A percentile compares a stretch with the other conserved stretches of the same genome.
These are phyloP conservation scores for Cinclus cinclus DNA, from an alignment of 2,113 vertebrate species.

Conservation along the genomic window DNA sequence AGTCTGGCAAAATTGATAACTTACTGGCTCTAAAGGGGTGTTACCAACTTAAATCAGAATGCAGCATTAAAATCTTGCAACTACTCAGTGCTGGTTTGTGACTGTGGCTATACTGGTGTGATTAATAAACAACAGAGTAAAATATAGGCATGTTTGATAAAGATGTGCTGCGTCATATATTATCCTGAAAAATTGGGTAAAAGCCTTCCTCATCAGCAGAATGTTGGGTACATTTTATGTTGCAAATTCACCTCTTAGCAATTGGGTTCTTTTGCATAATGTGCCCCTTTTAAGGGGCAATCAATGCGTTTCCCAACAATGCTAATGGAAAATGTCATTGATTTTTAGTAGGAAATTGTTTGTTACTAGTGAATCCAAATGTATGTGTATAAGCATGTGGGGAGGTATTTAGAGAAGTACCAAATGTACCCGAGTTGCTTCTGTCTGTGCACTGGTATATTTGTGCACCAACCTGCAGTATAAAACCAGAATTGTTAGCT, in stretches of 20 bases:
- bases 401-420: neutral
- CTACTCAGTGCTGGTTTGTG: neutral
- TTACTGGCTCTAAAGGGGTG: neutral
- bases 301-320: neutral
- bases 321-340: neutral
- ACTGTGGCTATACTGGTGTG: neutral
- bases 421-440: neutral
- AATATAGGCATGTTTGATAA: neutral
- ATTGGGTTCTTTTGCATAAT: neutral
- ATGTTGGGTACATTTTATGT: neutral
- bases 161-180: neutral
- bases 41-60: neutral
- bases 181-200: neutral
- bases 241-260: neutral
- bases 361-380: neutral
- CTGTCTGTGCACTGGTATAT: neutral
- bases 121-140: neutral
- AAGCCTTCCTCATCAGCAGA: neutral
- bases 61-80: neutral
- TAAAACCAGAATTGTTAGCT: neutral
- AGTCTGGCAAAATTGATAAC: neutral
- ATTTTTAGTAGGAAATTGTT: neutral
- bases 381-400: fast-evolving
- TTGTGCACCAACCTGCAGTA: neutral
- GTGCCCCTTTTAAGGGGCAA: neutral